phyloP scores from a whole-genome alignment of 2,888 invertebrate species.

The Endotricha flammealis region DNA sequence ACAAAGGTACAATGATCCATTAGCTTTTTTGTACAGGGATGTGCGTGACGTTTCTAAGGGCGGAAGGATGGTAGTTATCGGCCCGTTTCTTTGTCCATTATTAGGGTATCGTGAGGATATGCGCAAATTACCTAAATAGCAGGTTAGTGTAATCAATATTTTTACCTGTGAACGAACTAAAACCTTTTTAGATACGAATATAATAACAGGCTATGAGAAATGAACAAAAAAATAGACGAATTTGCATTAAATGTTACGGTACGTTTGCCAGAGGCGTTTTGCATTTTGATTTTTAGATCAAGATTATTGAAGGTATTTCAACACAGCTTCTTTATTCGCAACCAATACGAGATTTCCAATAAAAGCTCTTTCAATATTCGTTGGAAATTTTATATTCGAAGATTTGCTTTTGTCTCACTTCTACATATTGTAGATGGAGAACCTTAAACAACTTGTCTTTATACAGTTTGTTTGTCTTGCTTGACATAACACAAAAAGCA shows the following conservation, averaged over 20 bases:
- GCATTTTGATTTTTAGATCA: not conserved
- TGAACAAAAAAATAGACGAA: conserved; percentile 3
- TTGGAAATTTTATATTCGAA: not conserved
- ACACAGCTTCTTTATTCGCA: no score
- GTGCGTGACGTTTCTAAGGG: conserved; percentile 69
- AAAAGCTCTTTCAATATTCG: not conserved
- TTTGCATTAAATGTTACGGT: conserved; percentile 1
- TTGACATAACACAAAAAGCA: not conserved
- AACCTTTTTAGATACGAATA: conserved; percentile 6
- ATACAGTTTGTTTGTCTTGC: not conserved
- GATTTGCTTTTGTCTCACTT: not conserved
- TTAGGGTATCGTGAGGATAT: conserved; percentile 59
- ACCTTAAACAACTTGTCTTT: not conserved
- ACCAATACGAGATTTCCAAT: no score
- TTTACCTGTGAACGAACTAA: conserved; percentile 7
- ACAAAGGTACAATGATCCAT: conserved; percentile 54
- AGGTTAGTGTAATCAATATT: conserved; percentile 9
- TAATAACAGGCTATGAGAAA: conserved; percentile 4
- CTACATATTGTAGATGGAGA: not conserved
- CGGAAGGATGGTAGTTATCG: conserved; percentile 67
- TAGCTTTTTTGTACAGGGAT: conserved; percentile 58
- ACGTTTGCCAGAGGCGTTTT: conserved; percentile 1
- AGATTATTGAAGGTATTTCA: not conserved
- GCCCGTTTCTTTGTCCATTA: conserved; percentile 54
- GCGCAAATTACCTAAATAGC: conserved; percentile 53